Evolutionary conservation across 2,888 invertebrate genomes (phyloP).

Genomic region (Clostera curtula): DNA sequence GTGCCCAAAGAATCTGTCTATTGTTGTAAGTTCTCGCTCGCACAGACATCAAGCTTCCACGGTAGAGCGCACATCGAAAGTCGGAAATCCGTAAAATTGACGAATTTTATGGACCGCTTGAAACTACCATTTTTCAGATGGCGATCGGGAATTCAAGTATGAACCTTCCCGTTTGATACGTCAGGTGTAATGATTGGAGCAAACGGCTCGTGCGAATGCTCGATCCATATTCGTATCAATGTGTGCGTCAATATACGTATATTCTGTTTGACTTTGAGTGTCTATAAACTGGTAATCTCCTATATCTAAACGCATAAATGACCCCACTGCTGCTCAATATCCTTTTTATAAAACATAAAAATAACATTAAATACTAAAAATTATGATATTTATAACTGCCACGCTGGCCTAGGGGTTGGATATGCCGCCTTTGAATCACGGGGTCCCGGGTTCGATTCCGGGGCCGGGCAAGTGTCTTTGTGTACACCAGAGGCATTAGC

Average conservation of each 20-base stretch:
- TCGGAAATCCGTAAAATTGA: constrained; percentile 47
- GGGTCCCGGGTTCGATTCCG: too few relatives aligned
- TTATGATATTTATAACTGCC: too few relatives aligned
- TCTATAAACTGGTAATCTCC: too few relatives aligned
- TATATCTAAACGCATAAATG: too few relatives aligned
- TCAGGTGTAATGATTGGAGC: constrained; percentile 15
- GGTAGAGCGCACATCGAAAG: constrained; percentile 43
- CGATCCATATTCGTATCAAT: neutral
- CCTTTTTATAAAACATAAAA: too few relatives aligned
- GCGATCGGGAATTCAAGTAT: constrained; percentile 15
- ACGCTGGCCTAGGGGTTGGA: too few relatives aligned
- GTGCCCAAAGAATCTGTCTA: constrained; percentile 32
- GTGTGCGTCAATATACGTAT: neutral
- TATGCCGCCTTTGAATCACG: too few relatives aligned
- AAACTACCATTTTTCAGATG: constrained; percentile 25
- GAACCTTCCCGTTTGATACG: constrained; percentile 20
- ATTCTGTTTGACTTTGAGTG: too few relatives aligned
- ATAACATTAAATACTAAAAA: too few relatives aligned
- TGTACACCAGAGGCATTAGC: too few relatives aligned
- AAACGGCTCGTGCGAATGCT: constrained; percentile 11
- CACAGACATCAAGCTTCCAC: constrained; percentile 32
- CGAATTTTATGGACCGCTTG: constrained; percentile 35
- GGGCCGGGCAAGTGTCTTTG: too few relatives aligned
- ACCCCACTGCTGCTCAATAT: too few relatives aligned
- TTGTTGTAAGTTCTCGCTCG: constrained; percentile 41